Percentiles rank a stretch among this genome's conserved stretches.
Evolutionary conservation across 1,140 invertebrate species (phyloP).

Genomic region (Octopus sinensis): DNA sequence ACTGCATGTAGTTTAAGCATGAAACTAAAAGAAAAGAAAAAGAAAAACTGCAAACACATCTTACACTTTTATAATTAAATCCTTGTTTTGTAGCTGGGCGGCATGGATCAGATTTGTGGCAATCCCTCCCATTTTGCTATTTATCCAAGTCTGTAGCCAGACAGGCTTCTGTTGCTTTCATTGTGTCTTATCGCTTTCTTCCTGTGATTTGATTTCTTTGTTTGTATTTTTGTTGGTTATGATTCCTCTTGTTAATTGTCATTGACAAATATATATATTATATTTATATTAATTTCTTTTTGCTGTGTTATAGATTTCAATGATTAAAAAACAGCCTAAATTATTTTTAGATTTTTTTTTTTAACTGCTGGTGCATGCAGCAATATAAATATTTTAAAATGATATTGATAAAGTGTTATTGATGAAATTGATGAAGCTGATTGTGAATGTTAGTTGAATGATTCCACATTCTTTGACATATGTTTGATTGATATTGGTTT

Average conservation of each 20-base stretch:
- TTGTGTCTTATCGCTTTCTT: background rate
- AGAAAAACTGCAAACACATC: too few species aligned
- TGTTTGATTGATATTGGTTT: too few species aligned
- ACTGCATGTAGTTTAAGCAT: background rate
- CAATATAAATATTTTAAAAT: background rate
- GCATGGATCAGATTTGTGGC: constrained; percentile 4
- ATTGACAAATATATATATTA: background rate
- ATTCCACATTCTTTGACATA: too few species aligned
- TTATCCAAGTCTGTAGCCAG: background rate
- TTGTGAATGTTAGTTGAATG: too few species aligned
- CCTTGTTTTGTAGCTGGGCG: background rate
- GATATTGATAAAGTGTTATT: too few species aligned
- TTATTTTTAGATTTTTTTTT: background rate
- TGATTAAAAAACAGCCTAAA: too few species aligned
- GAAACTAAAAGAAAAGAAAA: background rate
- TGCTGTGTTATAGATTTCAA: too few species aligned
- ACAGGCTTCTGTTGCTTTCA: constrained; percentile 6
- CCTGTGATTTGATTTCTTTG: background rate
- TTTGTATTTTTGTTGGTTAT: background rate
- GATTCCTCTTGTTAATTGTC: background rate
- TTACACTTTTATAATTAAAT: too few species aligned
- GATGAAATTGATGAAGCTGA: too few species aligned
- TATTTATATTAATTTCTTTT: too few species aligned
- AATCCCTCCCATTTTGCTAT: background rate
- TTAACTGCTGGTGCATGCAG: background rate